Evolutionary conservation across 2,888 invertebrate species (phyloP), one percentile per base, ranked within the genome.

Genomic region (Pyralis farinalis): DNA sequence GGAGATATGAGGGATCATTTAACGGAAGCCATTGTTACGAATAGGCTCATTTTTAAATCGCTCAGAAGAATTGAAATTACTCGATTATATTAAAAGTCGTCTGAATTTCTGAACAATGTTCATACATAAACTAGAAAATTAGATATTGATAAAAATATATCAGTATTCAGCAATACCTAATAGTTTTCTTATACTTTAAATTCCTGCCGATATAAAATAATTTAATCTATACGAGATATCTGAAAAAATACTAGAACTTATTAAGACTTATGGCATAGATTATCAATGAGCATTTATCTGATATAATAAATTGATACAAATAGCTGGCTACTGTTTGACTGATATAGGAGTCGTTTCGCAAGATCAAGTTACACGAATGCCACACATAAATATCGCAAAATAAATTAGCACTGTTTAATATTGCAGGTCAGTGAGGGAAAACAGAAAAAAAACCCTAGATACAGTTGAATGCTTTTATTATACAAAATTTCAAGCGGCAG

Each of bases 401-500:
- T 16, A 16, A 16, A 16, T 2, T 16, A 16, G 16, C 4, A 3
- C 16, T 16, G 16, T 21, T 30, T 11, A 29, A 29, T 21, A 30
- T 7, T 11, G 21, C 21, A 37, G 4, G 8, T 3, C 10, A 9
- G 11, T 10, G 10, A 11, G 10, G 25, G 20, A 28, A 30, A 21
- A n/a, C n/a, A n/a, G 30, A 40, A 32, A 46, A 47, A 46, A 37
- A 43, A 22, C 37, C 12, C 40, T 53, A 51, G 43, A 42, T 10
- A 37, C 47, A 35, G 31, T 36, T 34, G 37, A 54, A 40, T 49
- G 54, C 41, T 40, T 37, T 44, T 45, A 47, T 54, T 51, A 56
- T 53, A 50, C 54, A 51, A 56, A 38, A 53, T 47, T 44, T 46
- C 53, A 52, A 55, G 54, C 48, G 53, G 55, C 67, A 63, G 63